Percentiles rank a stretch among this genome's conserved stretches.
Conservation (phyloP, 1,140 invertebrate genomes). For the Stenopsyche tienmushanensis region DNA sequence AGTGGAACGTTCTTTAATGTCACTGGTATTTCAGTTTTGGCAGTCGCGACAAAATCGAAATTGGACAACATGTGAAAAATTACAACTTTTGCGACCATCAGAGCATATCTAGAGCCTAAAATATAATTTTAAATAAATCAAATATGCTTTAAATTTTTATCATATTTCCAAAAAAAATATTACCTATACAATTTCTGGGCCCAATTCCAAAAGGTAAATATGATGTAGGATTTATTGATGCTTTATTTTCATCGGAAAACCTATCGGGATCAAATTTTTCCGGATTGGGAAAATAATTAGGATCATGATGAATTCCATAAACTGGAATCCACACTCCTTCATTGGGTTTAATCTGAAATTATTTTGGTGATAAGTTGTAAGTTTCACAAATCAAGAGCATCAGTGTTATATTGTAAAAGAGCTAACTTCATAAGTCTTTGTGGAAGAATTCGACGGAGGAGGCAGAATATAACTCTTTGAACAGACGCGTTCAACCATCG, state of each 20-base stretch:
- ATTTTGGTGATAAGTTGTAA: background rate
- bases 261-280: constrained; percentile 55
- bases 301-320: constrained; percentile 57
- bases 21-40: constrained; percentile 48
- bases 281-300: constrained; percentile 58
- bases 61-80: constrained; percentile 43
- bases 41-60: constrained; percentile 44
- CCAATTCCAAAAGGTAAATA: constrained; percentile 27
- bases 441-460: constrained; percentile 1
- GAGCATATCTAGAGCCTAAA: constrained; percentile 53
- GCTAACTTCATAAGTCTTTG: constrained; percentile 2
- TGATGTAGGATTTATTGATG: constrained; percentile 3
- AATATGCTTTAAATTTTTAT: background rate
- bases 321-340: constrained; percentile 44
- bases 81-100: constrained; percentile 52
- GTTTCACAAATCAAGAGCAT: background rate
- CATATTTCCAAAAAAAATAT: constrained; percentile 12
- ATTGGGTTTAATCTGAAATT: constrained; percentile 39
- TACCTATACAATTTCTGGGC: constrained; percentile 35
- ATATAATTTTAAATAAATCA: background rate
- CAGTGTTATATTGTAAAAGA: background rate
- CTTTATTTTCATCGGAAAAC: constrained; percentile 45
- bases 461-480: constrained; percentile 42
- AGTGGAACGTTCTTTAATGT: constrained; percentile 45
- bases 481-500: constrained; percentile 46